Base-by-base conservation (phyloP, 2,888 invertebrate species). In the Papilio demoleus region DNA sequence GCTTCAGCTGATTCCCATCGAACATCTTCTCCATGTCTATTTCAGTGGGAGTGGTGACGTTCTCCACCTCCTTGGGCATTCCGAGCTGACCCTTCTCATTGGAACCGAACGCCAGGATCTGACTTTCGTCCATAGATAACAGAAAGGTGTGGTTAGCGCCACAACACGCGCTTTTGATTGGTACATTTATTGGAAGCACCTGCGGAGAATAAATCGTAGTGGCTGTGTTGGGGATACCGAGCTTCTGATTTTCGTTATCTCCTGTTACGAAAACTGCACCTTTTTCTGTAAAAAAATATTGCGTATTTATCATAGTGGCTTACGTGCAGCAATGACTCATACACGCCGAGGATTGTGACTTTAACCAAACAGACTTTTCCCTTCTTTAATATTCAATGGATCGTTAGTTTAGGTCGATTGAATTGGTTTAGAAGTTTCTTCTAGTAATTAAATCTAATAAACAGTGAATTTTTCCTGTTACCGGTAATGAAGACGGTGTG, bases 401-500 rank as follows among this genome's bases (percentile, higher is more conserved):
- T n/a, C n/a, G n/a, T n/a, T n/a, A n/a, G n/a, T n/a, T n/a, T n/a
- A n/a, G n/a, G n/a, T n/a, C n/a, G n/a, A n/a, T n/a, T n/a, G n/a
- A n/a, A n/a, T n/a, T n/a, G n/a, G n/a, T n/a, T n/a, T 9, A 1
- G 14, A 3, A 19, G 17, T 2, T 17, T 19, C 2, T 8, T 45
- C 6, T 9, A 38, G 31, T 24, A 62, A n/a, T 45, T n/a, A 12
- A 34, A n/a, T n/a, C n/a, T n/a, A n/a, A n/a, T n/a, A 8, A n/a
- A n/a, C n/a, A n/a, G n/a, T n/a, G n/a, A n/a, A n/a, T n/a, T n/a
- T 27, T 40, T 19, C 60, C 4, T 36, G 3, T 24, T 74, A 95
- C 95, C 94, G 73, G 95, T 95, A 58, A 96, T 93, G 72, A 96
- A 92, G 1, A 95, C 95, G 2, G 95, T 95, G 81, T 96, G 96